These are phyloP conservation scores for Eulemur rufifrons DNA, from an alignment of 2,113 vertebrate genomes.

Conservation along the genomic window DNA sequence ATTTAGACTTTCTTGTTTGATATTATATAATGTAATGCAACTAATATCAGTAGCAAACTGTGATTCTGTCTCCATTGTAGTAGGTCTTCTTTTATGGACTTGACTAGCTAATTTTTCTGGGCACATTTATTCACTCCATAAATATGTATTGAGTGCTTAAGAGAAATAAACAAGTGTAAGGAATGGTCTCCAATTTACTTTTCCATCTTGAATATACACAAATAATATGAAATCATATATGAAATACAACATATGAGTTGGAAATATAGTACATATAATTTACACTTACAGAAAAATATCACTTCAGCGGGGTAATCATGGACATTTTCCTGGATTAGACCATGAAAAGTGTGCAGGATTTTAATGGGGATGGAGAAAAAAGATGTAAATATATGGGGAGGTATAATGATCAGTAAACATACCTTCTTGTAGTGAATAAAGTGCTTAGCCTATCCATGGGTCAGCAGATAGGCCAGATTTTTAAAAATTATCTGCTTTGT, in stretches of 20 bases:
- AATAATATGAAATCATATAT: background rate
- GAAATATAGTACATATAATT: background rate
- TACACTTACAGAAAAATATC: background rate
- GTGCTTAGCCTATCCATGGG: background rate
- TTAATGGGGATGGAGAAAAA: background rate
- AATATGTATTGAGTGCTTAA: background rate
- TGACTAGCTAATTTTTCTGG: background rate
- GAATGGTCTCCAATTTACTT: background rate
- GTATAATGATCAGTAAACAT: background rate
- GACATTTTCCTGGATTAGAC: background rate
- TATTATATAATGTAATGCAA: background rate
- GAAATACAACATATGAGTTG: background rate
- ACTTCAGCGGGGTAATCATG: background rate
- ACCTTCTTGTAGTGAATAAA: background rate
- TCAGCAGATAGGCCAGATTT: background rate
- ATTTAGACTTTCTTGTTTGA: background rate
- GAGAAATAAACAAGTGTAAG: background rate
- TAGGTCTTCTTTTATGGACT: background rate
- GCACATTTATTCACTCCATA: background rate
- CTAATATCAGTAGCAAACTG: background rate
- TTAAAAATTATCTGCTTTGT: background rate
- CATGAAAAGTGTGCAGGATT: background rate
- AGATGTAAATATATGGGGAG: background rate
- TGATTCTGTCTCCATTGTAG: background rate
- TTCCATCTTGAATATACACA: background rate